A percentile compares a stretch with the other conserved stretches of the same genome.
Conservation (phyloP, 2,888 invertebrate genomes). For the Drosophila meridionalis region DNA sequence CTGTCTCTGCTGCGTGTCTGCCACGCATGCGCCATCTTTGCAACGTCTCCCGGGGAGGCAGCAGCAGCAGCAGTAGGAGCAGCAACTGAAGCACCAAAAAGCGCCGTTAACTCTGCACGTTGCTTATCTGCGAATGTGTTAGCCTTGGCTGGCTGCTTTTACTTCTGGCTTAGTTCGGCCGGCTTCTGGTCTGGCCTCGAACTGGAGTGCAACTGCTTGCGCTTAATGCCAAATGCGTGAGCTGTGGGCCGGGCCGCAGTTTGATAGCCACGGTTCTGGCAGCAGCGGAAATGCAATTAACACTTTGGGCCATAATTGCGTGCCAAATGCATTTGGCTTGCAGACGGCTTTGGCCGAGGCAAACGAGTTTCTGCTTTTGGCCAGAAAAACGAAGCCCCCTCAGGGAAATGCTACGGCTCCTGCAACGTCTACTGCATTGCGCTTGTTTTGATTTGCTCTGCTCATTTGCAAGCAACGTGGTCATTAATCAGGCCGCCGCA, state of each 20-base stretch:
- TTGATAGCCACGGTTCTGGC: slow-evolving; percentile 53
- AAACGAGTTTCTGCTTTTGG: slow-evolving; percentile 38
- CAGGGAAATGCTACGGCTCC: slow-evolving; percentile 8
- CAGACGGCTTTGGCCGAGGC: slow-evolving; percentile 16
- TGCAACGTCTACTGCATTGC: slow-evolving; percentile 7
- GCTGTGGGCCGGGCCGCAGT: slow-evolving; percentile 69
- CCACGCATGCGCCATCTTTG: slow-evolving; percentile 75
- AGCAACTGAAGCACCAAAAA: slow-evolving; percentile 27
- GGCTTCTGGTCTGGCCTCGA: slow-evolving; percentile 28
- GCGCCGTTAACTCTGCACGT: slow-evolving; percentile 59
- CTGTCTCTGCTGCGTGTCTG: slow-evolving; percentile 57
- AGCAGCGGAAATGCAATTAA: slow-evolving; percentile 76
- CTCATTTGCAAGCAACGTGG: slow-evolving; percentile 67
- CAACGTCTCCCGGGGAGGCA: slow-evolving; percentile 26
- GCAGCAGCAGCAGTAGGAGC: slow-evolving; percentile 7
- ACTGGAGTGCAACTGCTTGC: slow-evolving; percentile 34
- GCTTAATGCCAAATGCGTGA: slow-evolving; percentile 75
- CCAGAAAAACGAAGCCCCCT: slow-evolving; percentile 4
- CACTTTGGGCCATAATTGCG: slow-evolving; percentile 79
- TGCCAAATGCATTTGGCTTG: slow-evolving; percentile 74
- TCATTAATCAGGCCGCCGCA: slow-evolving; percentile 60
- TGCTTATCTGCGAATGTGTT: slow-evolving; percentile 67
- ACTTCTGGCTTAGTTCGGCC: slow-evolving; percentile 38
- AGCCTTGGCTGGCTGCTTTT: slow-evolving; percentile 41
- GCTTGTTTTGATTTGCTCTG: slow-evolving; percentile 70